These are phyloP conservation scores for Pithys albifrons DNA, from an alignment of 2,113 vertebrate genomes.

Conservation along the genomic window DNA sequence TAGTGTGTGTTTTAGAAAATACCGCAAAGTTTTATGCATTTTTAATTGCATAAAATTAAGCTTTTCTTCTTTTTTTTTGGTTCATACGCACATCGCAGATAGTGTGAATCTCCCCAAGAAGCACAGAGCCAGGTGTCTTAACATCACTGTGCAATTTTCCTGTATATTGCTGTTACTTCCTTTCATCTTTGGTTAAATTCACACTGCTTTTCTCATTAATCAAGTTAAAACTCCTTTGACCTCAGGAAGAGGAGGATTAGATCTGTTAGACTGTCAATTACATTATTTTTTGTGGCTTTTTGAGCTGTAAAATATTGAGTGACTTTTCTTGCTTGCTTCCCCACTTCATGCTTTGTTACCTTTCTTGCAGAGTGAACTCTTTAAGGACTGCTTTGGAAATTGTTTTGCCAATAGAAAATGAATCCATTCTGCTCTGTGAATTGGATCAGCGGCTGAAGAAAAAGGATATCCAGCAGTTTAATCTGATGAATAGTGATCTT, in stretches of 20 bases:
- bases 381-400: slow-evolving; percentile 80
- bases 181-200: background rate
- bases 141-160: background rate
- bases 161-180: background rate
- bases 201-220: background rate
- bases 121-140: background rate
- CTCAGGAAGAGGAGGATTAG: background rate
- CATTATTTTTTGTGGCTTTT: background rate
- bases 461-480: slow-evolving; percentile 76
- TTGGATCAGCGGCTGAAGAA: slow-evolving; percentile 75
- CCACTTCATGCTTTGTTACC: background rate
- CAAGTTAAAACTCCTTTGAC: background rate
- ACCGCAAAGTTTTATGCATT: background rate
- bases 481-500: slow-evolving; percentile 70
- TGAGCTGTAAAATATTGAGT: background rate
- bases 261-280: background rate
- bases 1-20: background rate
- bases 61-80: background rate
- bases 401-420: slow-evolving; percentile 81
- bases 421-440: slow-evolving; percentile 75
- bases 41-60: background rate
- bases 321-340: background rate
- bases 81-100: background rate
- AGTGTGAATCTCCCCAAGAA: background rate
- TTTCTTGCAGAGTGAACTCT: slow-evolving; percentile 77